Conservation (phyloP, 2,113 vertebrate species). For the Caranx ignobilis region DNA sequence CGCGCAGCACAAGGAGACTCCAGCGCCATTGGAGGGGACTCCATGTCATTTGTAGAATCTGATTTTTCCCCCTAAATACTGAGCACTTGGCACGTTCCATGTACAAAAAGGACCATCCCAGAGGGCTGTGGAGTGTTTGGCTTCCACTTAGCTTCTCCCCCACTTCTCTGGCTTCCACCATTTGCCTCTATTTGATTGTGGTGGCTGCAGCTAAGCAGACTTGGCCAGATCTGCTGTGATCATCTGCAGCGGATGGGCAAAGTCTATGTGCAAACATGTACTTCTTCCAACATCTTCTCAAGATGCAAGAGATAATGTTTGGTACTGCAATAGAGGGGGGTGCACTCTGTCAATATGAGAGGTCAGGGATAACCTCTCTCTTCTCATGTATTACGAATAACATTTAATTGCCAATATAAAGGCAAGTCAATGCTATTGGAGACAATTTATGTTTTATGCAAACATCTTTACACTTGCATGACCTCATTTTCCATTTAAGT, state of each 20-base stretch:
- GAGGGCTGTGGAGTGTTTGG: slow-evolving; percentile 67
- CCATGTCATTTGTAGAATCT: slow-evolving; percentile 75
- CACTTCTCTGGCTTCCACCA: slow-evolving; percentile 34
- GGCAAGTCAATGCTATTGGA: neutral
- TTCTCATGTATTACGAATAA: neutral
- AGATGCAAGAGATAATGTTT: neutral
- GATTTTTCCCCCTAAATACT: slow-evolving; percentile 71
- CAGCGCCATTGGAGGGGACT: slow-evolving; percentile 71
- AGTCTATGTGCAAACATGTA: slow-evolving; percentile 26
- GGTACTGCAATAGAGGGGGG: slow-evolving; percentile 2
- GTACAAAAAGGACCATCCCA: slow-evolving; percentile 67
- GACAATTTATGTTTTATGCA: neutral
- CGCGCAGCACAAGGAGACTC: slow-evolving; percentile 75
- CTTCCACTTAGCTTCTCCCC: slow-evolving; percentile 79
- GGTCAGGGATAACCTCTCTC: slow-evolving; percentile 21
- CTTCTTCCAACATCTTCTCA: slow-evolving; percentile 30
- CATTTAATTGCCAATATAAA: slow-evolving; percentile 7
- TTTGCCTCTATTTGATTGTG: slow-evolving; percentile 65
- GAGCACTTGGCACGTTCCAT: slow-evolving; percentile 69
- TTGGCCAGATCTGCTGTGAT: slow-evolving; percentile 40
- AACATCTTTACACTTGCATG: slow-evolving; percentile 23
- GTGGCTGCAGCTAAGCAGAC: slow-evolving; percentile 29
- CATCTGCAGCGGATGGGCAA: slow-evolving; percentile 32
- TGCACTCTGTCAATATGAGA: slow-evolving; percentile 12
- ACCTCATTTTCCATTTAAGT: neutral